Conservation (phyloP, 1,140 invertebrate species). For the Theocolax elegans region DNA sequence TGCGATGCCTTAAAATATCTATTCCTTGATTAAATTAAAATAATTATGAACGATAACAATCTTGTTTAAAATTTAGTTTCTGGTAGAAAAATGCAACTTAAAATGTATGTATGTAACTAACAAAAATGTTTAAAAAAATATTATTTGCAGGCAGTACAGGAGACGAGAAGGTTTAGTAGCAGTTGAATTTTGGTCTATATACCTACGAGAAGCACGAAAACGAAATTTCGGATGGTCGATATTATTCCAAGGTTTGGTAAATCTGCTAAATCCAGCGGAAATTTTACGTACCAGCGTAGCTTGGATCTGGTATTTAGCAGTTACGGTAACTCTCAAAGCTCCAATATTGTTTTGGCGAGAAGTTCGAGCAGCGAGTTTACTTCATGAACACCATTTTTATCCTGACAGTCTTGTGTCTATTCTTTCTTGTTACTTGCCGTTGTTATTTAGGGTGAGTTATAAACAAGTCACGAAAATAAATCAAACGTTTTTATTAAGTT, state of each 20-base stretch:
- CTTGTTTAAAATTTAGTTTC: no score
- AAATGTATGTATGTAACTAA: no score
- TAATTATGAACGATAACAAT: no score
- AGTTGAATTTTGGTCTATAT: slow-evolving; percentile 35
- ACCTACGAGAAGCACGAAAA: slow-evolving; percentile 54
- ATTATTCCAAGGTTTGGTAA: slow-evolving; percentile 45
- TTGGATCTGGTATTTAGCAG: slow-evolving; percentile 55
- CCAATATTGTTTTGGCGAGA: slow-evolving; percentile 57
- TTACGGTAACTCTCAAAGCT: slow-evolving; percentile 52
- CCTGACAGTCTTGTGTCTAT: slow-evolving; percentile 58
- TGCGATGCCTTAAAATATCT: no score
- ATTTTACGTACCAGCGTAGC: slow-evolving; percentile 31
- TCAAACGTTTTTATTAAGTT: no score
- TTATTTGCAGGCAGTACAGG: slow-evolving; percentile 47
- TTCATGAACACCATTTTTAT: slow-evolving; percentile 60
- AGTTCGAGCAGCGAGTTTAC: slow-evolving; percentile 54
- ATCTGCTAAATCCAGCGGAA: slow-evolving; percentile 55
- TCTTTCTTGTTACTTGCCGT: slow-evolving; percentile 70
- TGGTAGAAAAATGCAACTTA: no score
- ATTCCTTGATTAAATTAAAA: no score
- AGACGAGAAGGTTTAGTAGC: slow-evolving; percentile 47
- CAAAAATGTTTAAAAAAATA: no score
- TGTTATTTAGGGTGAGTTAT: slow-evolving; percentile 60
- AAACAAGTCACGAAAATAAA: no score
- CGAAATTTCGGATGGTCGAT: slow-evolving; percentile 53